Base-by-base conservation (phyloP, 2,888 invertebrate species). In the Yponomeuta evonymella region DNA sequence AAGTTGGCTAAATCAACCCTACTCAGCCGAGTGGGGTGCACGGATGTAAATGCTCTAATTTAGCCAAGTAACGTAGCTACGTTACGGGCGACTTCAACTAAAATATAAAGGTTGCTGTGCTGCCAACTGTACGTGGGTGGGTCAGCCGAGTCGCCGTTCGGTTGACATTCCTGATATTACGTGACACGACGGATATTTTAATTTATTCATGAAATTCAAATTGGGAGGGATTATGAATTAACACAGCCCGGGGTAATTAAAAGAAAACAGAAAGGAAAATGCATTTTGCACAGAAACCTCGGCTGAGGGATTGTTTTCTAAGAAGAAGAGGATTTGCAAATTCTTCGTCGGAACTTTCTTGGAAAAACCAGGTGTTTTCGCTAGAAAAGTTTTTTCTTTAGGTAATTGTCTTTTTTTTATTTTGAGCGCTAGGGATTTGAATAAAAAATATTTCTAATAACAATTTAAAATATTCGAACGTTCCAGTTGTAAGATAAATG, bases 371-470 rank as follows among this genome's bases (percentile, higher is more conserved):
- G 15, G 4, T 58, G 51, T 58, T 58, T 15, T 58, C 3, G 51
- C 43, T 8, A 43, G 33, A 5, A 33, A 43, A 15, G 51, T 58
- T 58, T 58, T 58, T 58, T 15, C 15, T 15, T 58, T 58, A 33
- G 2, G 2, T 15, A 43, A 43, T 58, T 58, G 3, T 15, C 1
- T 58, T 58, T 15, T 15, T 58, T 58, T 58, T 51, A 51, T 2
- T 58, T 58, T 12, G 15, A 75, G 75, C 43, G 9, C 9, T 3
- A 8, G 43, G 43, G 8, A 8, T 8, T 43, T 8, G 9, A 5
- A 43, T 8, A 43, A 43, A 5, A 43, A 8, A 43, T 1, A 8
- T 43, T 43, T 8, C 8, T 6, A 43, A 33, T 33, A 33, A 33
- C 33, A 33, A 33, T 2, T 5, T 33, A 33, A 33, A 33, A 33